Conservation (phyloP, 2,888 invertebrate species). For the Monopis laevigella region DNA sequence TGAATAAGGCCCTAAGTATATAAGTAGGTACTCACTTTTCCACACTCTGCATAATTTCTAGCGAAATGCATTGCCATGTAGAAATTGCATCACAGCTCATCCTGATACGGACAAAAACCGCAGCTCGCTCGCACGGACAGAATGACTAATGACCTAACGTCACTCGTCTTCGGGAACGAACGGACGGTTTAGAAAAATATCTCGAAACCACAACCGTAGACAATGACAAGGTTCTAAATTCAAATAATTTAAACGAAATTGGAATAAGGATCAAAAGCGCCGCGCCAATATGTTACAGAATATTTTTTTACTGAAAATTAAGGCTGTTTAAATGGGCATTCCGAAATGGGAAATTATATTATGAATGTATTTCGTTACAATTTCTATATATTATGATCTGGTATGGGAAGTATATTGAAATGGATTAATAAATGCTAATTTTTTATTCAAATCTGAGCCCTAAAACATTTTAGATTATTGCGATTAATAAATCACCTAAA, state of each 20-base stretch:
- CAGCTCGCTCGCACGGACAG: conserved; percentile 20
- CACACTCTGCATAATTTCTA: not conserved
- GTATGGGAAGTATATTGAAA: too few species aligned
- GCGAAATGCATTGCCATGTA: conserved; percentile 13
- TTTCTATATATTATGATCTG: too few species aligned
- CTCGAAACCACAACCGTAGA: conserved; percentile 35
- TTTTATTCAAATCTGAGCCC: too few species aligned
- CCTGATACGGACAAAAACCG: conserved; percentile 5
- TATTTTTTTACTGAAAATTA: not conserved
- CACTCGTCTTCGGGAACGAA: conserved; percentile 4
- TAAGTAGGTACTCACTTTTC: too few species aligned
- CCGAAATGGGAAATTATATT: too few species aligned
- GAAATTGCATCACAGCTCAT: conserved; percentile 32
- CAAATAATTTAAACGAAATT: conserved; percentile 30
- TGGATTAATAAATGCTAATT: too few species aligned
- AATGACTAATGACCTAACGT: conserved; percentile 47
- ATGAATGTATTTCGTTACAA: too few species aligned
- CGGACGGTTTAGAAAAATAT: conserved; percentile 42
- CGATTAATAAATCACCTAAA: too few species aligned
- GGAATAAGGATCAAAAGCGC: conserved; percentile 9
- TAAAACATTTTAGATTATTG: too few species aligned
- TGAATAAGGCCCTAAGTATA: too few species aligned
- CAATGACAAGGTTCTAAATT: conserved; percentile 42
- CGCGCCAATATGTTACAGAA: conserved; percentile 10
- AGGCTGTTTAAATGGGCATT: too few species aligned